A percentile compares a stretch with the other conserved stretches of the same genome.
Conservation (phyloP, 2,797 vertebrate species). For the Cercopithecus hamlyni region DNA sequence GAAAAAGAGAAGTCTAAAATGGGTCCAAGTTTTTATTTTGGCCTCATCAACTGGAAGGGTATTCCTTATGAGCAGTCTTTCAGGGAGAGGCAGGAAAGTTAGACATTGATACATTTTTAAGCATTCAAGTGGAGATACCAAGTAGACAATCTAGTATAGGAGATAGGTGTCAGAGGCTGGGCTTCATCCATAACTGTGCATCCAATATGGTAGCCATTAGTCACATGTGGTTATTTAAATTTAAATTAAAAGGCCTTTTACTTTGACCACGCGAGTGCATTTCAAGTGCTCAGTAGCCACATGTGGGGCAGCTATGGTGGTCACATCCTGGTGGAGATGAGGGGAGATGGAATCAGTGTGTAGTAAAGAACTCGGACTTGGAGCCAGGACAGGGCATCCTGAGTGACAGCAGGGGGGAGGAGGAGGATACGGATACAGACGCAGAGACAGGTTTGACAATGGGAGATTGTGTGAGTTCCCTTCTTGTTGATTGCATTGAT, state of each 20-base stretch:
- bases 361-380: background rate
- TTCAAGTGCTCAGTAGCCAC: background rate
- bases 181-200: background rate
- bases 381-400: background rate
- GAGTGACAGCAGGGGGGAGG: too few relatives aligned
- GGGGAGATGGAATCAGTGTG: background rate
- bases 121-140: background rate
- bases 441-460: background rate
- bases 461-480: background rate
- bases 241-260: background rate
- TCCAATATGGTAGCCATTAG: background rate
- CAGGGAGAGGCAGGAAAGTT: too few relatives aligned
- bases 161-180: too few relatives aligned
- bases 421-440: fast-evolving
- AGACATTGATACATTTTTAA: background rate
- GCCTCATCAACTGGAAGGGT: background rate
- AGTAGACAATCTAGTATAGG: too few relatives aligned
- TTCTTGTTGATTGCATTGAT: background rate
- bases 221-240: background rate
- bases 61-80: background rate
- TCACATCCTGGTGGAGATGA: too few relatives aligned
- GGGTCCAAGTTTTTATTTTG: background rate
- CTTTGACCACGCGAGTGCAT: background rate
- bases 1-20: background rate
- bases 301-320: background rate